phyloP scores from a whole-genome alignment of 2,888 invertebrate species.

The Euplexia lucipara region DNA sequence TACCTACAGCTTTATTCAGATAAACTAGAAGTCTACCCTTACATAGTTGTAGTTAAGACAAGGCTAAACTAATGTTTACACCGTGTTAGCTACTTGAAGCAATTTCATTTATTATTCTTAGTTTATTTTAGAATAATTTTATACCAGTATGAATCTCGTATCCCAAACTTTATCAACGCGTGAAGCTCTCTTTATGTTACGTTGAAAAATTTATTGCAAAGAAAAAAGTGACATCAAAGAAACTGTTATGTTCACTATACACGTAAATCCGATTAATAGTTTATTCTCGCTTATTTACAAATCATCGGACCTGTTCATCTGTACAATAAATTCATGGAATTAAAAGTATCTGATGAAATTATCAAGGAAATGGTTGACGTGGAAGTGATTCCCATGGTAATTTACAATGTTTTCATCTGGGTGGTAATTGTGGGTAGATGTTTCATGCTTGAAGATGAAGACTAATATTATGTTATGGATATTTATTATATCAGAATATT shows the following conservation, averaged over 20 bases:
- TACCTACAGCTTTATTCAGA: too few species aligned
- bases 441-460: constrained; percentile 46
- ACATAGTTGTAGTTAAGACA: too few species aligned
- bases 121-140: too few species aligned
- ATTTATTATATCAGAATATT: constrained; percentile 19
- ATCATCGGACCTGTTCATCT: constrained; percentile 61
- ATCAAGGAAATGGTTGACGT: constrained; percentile 64
- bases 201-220: constrained; percentile 83
- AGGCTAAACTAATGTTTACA: too few species aligned
- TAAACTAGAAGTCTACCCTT: too few species aligned
- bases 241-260: constrained; percentile 75
- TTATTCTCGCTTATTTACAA: constrained; percentile 64
- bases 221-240: constrained; percentile 88
- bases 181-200: constrained; percentile 79
- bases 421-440: constrained; percentile 44
- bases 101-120: too few species aligned
- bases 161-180: constrained; percentile 80
- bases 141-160: too few species aligned
- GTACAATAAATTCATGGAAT: constrained; percentile 61
- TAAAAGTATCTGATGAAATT: constrained; percentile 63
- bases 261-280: constrained; percentile 66
- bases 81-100: too few species aligned
- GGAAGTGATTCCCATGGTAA: constrained; percentile 54
- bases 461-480: constrained; percentile 32
- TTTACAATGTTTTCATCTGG: constrained; percentile 60